Evolutionary conservation across 2,888 invertebrate species (phyloP).

Genomic region (Pseudolycoriella hygida): DNA sequence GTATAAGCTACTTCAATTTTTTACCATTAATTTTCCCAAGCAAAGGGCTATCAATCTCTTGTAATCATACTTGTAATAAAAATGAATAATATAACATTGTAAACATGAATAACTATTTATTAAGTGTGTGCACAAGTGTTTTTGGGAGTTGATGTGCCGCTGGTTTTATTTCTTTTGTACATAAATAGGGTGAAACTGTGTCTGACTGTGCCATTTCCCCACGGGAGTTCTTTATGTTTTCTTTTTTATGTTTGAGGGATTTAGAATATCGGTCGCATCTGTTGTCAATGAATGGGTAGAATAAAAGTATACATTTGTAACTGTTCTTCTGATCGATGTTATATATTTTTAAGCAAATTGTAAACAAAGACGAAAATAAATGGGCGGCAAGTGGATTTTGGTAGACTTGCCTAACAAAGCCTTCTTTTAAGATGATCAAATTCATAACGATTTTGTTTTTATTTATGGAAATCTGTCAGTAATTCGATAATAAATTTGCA

Average conservation of each 20-base stretch:
- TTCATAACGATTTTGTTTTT: too few relatives aligned
- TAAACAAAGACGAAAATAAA: too few relatives aligned
- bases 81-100: not conserved
- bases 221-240: not conserved
- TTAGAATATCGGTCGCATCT: slow-evolving; percentile 5
- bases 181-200: not conserved
- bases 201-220: not conserved
- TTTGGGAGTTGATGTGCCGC: not conserved
- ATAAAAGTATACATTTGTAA: too few relatives aligned
- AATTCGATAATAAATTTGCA: too few relatives aligned
- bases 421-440: too few relatives aligned
- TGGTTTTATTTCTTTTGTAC: not conserved
- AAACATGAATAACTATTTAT: slow-evolving; percentile 6
- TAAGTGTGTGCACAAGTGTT: slow-evolving; percentile 6
- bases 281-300: slow-evolving; percentile 2
- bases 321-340: too few relatives aligned
- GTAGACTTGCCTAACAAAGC: too few relatives aligned
- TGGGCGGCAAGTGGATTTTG: too few relatives aligned
- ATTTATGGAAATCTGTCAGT: too few relatives aligned
- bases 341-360: too few relatives aligned
- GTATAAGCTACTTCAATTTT: too few relatives aligned
- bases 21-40: too few relatives aligned
- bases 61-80: not conserved
- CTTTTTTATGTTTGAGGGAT: slow-evolving; percentile 2
- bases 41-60: not conserved